phyloP scores from a whole-genome alignment of 2,888 invertebrate genomes.

The Creontiades dilutus region DNA sequence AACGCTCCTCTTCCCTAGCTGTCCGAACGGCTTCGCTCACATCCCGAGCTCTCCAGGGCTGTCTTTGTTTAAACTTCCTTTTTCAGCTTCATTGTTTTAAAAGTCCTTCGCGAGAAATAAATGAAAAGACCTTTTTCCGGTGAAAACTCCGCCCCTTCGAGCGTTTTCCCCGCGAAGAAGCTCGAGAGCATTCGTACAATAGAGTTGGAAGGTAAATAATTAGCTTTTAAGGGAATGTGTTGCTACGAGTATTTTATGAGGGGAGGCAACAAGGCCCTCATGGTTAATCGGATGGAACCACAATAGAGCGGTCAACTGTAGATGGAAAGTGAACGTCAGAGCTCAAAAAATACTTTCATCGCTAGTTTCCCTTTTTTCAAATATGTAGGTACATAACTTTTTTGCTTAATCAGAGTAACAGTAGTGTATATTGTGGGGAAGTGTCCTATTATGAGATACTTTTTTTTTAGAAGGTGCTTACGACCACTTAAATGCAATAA shows the following conservation, averaged over 20 bases:
- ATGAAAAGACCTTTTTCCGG: slow-evolving; percentile 1
- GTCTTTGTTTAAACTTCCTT: background rate
- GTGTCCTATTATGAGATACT: too few relatives aligned
- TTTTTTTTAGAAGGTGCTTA: too few relatives aligned
- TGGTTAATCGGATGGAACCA: too few relatives aligned
- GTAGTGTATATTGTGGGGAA: too few relatives aligned
- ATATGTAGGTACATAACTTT: too few relatives aligned
- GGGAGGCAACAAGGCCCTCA: too few relatives aligned
- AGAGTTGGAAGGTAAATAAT: background rate
- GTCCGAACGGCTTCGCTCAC: background rate
- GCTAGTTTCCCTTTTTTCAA: too few relatives aligned
- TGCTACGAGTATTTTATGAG: background rate
- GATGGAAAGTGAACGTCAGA: too few relatives aligned
- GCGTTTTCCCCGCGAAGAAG: background rate
- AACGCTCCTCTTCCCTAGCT: background rate
- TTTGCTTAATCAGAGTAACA: too few relatives aligned
- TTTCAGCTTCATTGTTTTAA: slow-evolving; percentile 6
- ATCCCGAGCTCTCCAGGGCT: background rate
- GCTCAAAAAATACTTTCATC: too few relatives aligned
- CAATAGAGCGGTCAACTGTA: too few relatives aligned
- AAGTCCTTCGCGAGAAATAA: background rate
- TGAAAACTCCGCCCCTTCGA: background rate
- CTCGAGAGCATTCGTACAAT: background rate
- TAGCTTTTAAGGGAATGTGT: slow-evolving; percentile 4
- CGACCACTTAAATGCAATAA: too few relatives aligned